phyloP scores from a whole-genome alignment of 2,888 invertebrate species.

The Pseudococcus jackbeardsleyi region DNA sequence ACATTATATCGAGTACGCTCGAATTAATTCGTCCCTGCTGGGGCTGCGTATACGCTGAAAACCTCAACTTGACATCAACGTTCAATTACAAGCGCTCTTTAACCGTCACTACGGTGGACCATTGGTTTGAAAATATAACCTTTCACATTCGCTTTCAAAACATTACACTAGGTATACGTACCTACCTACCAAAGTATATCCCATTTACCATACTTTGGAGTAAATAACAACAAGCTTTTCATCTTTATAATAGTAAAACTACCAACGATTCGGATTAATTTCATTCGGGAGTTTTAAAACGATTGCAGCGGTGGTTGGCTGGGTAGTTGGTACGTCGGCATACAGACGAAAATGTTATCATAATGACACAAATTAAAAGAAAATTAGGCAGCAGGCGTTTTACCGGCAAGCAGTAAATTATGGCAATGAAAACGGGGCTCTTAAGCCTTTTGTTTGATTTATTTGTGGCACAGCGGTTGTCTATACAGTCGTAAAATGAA shows the following conservation, averaged over 20 bases:
- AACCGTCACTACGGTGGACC: neutral
- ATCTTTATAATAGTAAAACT: neutral
- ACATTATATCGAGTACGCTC: too few relatives aligned
- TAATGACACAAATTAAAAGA: slow-evolving; percentile 40
- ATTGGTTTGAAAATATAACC: neutral
- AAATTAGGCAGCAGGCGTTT: slow-evolving; percentile 24
- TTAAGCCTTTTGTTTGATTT: slow-evolving; percentile 57
- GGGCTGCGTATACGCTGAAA: neutral
- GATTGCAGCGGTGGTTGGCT: neutral
- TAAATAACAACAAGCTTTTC: slow-evolving; percentile 34
- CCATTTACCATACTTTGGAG: neutral
- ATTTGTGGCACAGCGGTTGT: slow-evolving; percentile 53
- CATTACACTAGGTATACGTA: too few relatives aligned
- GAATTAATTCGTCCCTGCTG: too few relatives aligned
- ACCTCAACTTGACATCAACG: slow-evolving; percentile 22
- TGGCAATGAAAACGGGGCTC: slow-evolving; percentile 40
- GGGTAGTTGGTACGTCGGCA: neutral
- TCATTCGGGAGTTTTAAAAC: neutral
- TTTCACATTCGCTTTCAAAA: neutral
- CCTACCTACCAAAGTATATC: too few relatives aligned
- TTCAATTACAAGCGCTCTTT: neutral
- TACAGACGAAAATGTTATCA: slow-evolving; percentile 35
- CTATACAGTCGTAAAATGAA: slow-evolving; percentile 45
- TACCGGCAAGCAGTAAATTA: slow-evolving; percentile 47
- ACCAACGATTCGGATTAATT: slow-evolving; percentile 12